Base-by-base conservation (phyloP, 1,140 invertebrate species). In the Cotesia vestalis region DNA sequence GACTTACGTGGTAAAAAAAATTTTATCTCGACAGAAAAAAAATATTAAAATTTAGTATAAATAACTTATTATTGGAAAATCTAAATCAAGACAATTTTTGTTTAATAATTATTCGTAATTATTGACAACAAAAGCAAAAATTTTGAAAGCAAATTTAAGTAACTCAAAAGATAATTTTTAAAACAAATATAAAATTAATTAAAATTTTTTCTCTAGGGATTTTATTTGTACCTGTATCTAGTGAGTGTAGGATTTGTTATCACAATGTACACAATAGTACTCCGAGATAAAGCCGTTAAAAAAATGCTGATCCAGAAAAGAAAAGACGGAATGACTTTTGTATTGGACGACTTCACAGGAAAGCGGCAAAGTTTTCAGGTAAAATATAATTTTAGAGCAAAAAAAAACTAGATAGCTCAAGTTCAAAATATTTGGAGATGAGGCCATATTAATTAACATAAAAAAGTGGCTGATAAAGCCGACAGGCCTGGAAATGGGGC, bases 161-260 rank as follows among this genome's bases (percentile, higher is more conserved):
- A 2, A 27, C 27, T 27, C 3, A 27, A 27, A 27, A 27, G 27
- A 27, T 27, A 27, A 27, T 27, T 27, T 27, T 12, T 66, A 27
- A 36, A 38, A 27, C 52, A 34, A 52, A 51, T 57, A 27, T 36
- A 73, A 70, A 34, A 73, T 27, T 27, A 70, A 35, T 6, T 27
- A n/a, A 9, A 77, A 77, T 69, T 57, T 74, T 63, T 79, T 89
- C n/a, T 89, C 52, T 88, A 95, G 93, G 92, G 92, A 27, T 96
- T 95, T 82, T 96, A 95, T 82, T 86, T 95, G 14, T 96, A 94
- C 80, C 86, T 96, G 52, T 96, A 95, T 80, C 81, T 91, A 51
- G 90, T 90, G 46, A 94, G 93, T 75, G 90, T 96, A 4, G 75
- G 90, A 6, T 96, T 96, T 84, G 90, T 96, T n/a, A 87, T 93